Evolutionary conservation across 2,797 vertebrate genomes (phyloP).

Genomic region (Bryconaethiops microstoma): DNA sequence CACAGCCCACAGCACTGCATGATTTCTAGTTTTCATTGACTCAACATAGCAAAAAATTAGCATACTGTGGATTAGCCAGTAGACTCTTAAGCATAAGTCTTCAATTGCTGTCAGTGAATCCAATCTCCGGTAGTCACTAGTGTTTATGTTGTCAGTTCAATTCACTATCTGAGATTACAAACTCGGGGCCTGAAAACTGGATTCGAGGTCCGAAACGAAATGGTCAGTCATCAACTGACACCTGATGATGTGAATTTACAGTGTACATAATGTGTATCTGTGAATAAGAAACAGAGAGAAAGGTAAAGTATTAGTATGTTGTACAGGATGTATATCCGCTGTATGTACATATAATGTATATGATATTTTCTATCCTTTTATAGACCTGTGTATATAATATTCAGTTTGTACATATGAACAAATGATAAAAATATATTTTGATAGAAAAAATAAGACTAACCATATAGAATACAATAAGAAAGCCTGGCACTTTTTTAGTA

Average conservation of each 20-base stretch:
- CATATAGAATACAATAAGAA: not conserved
- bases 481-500: not conserved
- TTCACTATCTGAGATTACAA: not conserved
- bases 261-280: conserved; percentile 3
- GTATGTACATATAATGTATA: conserved; percentile 42
- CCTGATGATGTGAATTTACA: conserved; percentile 22
- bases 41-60: no score
- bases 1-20: no score
- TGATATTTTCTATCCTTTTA: conserved; percentile 9
- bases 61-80: no score
- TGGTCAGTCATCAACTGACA: not conserved
- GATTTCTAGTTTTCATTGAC: no score
- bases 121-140: not conserved
- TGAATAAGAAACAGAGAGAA: not conserved
- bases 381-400: conserved; percentile 45
- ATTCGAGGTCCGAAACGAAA: not conserved
- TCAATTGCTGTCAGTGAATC: not conserved
- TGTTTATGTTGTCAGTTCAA: not conserved
- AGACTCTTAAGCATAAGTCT: not conserved
- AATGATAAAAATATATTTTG: conserved; percentile 17
- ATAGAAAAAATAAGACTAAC: not conserved
- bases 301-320: conserved; percentile 12
- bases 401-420: conserved; percentile 33
- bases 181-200: not conserved
- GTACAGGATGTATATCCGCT: conserved; percentile 52